Conservation (phyloP, 2,888 invertebrate species). For the Pristionchus fissidentatus region DNA sequence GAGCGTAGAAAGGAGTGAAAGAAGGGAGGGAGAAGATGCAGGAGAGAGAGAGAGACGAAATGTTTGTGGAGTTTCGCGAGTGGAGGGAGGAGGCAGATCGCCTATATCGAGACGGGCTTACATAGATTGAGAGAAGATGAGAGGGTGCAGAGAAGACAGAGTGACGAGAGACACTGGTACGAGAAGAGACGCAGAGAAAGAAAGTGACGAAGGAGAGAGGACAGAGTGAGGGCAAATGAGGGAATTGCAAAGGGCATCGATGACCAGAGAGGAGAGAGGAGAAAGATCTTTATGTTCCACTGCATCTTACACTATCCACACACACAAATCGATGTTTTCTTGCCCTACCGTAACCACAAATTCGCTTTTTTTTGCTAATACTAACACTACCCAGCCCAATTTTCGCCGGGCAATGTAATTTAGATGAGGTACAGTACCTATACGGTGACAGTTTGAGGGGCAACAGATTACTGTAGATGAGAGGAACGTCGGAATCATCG, state of each 20-base stretch:
- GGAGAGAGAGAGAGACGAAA: constrained; percentile 32
- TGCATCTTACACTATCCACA: constrained; percentile 10
- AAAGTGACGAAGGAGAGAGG: constrained; percentile 17
- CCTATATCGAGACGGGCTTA: constrained; percentile 8
- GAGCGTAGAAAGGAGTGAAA: constrained; percentile 6
- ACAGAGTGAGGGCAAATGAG: background rate
- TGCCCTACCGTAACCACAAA: background rate
- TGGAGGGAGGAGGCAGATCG: constrained; percentile 3
- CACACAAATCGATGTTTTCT: background rate
- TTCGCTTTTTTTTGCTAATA: too few relatives aligned
- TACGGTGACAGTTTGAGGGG: background rate
- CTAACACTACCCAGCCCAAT: too few relatives aligned
- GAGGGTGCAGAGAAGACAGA: background rate
- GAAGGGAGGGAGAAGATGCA: background rate
- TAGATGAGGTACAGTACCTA: background rate
- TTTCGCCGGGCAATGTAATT: too few relatives aligned
- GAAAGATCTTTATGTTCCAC: constrained; percentile 26
- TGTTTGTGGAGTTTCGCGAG: constrained; percentile 43
- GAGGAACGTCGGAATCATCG: background rate
- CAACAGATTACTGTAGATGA: background rate
- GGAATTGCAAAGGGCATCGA: constrained; percentile 6
- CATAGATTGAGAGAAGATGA: background rate
- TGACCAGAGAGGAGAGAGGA: background rate
- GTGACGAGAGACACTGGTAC: background rate
- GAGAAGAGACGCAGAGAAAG: constrained; percentile 1